Conservation (phyloP, 92 coral and sea anemone species). For the Parazoanthus atlanticus region DNA sequence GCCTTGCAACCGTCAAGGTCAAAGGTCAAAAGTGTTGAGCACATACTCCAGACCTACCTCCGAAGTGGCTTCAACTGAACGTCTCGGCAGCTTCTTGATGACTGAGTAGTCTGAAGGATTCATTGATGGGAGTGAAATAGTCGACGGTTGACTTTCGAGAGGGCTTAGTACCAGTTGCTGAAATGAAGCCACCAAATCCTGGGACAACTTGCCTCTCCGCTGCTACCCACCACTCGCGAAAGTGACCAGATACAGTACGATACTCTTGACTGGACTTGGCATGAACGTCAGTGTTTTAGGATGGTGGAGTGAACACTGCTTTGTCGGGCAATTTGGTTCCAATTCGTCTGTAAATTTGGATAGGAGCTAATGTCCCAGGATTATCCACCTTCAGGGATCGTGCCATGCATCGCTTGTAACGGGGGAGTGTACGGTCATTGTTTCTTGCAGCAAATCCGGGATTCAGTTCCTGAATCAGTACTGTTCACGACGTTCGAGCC, state of each 20-base stretch:
- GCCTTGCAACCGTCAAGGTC: slow-evolving; percentile 64
- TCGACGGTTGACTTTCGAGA: slow-evolving; percentile 49
- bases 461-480: background rate
- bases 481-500: slow-evolving; percentile 67
- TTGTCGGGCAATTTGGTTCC: slow-evolving; percentile 56
- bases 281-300: no score
- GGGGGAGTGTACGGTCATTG: slow-evolving; percentile 54
- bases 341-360: slow-evolving; percentile 56
- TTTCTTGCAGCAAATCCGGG: slow-evolving; percentile 46
- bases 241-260: slow-evolving; percentile 53
- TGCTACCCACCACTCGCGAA: slow-evolving; percentile 47
- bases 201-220: slow-evolving; percentile 36
- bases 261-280: no score
- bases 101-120: slow-evolving; percentile 57
- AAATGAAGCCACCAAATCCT: slow-evolving; percentile 66
- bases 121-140: slow-evolving; percentile 58
- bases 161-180: slow-evolving; percentile 63
- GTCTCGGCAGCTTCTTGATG: slow-evolving; percentile 52
- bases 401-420: slow-evolving; percentile 18
- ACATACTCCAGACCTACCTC: slow-evolving; percentile 69
- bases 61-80: slow-evolving; percentile 63
- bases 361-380: slow-evolving; percentile 48
- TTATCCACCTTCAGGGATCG: slow-evolving; percentile 48
- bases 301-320: slow-evolving; percentile 43
- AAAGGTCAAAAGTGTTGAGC: slow-evolving; percentile 61